Evolutionary conservation across 92 coral and sea anemone species (phyloP), one percentile per base, ranked within the genome.

Genomic region (Zoanthus solanderi): DNA sequence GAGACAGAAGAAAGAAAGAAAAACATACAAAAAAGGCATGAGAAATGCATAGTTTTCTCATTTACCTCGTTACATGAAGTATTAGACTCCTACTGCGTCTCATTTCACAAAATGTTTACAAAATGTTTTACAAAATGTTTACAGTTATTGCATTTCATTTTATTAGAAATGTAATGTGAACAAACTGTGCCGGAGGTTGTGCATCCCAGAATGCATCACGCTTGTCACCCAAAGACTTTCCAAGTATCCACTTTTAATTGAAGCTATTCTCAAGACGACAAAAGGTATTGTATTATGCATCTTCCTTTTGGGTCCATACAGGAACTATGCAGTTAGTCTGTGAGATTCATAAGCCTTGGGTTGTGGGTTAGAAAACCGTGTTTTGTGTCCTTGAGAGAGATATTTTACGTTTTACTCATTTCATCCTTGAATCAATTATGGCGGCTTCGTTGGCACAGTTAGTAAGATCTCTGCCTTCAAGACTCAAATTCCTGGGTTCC

Each of bases 151-250:
- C 78, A 28, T 17, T 65, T 78, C 58, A 29, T 53, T 52, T 68
- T 68, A 28, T 65, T 91, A 97, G 99, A 97, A 91, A 89, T 97
- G 99, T 76, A 89, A 90, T 66, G 85, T 93, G 44, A 94, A 97
- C 92, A 94, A 93, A 92, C 42, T 93, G 72, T 94, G 96, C 67
- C 95, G 99, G 71, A 93, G 99, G 29, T 87, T 97, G 32, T 93
- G 94, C 31, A 83, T 97, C 88, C 98, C 98, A 84, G 99, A 93
- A 57, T 95, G 97, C 92, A 95, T 97, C 84, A 97, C 99, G 63
- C 90, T 97, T 18, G 98, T 97, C 72, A 95, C 97, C 47, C 99
- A 97, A 65, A 88, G 99, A 76, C 93, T 95, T 56, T 95, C 99
- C 67, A 97, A 97, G 88, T 97, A 97, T 81, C 99, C 99, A 11